Evolutionary conservation across 2,797 vertebrate species (phyloP), one percentile per base, ranked within the genome.

Genomic region (Taeniopygia guttata): DNA sequence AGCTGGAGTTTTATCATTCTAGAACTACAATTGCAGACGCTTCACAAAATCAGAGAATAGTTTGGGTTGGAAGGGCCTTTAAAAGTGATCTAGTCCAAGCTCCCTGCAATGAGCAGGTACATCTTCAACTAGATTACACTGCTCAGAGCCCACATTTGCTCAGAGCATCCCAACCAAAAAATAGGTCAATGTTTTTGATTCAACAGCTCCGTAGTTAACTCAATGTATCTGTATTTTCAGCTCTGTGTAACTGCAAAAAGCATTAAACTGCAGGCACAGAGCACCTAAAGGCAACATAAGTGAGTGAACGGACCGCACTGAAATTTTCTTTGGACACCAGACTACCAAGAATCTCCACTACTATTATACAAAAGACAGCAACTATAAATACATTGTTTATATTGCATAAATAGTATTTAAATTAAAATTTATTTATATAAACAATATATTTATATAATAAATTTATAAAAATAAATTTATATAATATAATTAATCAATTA

Each of bases 231-330:
- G 13, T 49, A 69, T 51, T 81, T 85, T 49, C 4, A 6, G 15
- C 49, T 87, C 42, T 1, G 5, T 45, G 16, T 21, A 54, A 70
- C 13, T 29, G 21, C 34, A 34, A 77, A 80, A 77, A 66, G 11
- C 43, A 89, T 22, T 34, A 60, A 45, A 27, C 30, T 59, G 6
- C 14, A 66, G 32, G 46, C 17, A 75, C 84, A 89, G 21, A 56
- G 17, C 14, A 84, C 11, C 23, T 52, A 56, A 82, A 0, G 0
- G 7, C 62, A 84, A 73, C 9, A 11, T 1, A 55, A 6, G 3
- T 1, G 1, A 84, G 59, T 4, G 43, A 75, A 70, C 8, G 2
- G 68, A 72, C 15, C 0, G 0, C 27, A 60, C 7, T 6, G 40
- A 48, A 68, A 64, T 68, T 51, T 73, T 76, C 34, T 83, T 21